These are phyloP conservation scores for Sinosuthora webbiana DNA, from an alignment of 2,113 vertebrate species.

Conservation along the genomic window DNA sequence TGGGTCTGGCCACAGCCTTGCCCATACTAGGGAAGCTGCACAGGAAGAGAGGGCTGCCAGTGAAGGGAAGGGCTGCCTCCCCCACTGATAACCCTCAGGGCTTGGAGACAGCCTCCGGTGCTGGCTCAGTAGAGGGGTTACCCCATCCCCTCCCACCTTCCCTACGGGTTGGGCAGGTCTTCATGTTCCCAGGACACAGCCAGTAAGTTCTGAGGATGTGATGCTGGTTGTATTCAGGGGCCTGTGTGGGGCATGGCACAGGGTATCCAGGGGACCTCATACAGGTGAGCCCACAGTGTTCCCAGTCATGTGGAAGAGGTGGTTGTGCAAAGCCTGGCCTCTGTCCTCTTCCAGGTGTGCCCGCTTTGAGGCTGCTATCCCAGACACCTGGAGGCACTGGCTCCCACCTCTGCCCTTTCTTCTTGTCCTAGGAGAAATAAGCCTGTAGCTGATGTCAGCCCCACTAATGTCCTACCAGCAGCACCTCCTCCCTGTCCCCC, in stretches of 20 bases:
- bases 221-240: background rate
- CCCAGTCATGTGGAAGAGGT: accelerated
- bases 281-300: background rate
- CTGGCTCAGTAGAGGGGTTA: background rate
- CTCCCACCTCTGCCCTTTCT: background rate
- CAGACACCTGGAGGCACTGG: background rate
- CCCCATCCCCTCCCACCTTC: background rate
- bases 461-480: background rate
- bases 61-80: background rate
- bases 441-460: background rate
- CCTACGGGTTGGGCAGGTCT: background rate
- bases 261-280: background rate
- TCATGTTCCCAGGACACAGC: background rate
- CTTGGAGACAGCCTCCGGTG: background rate
- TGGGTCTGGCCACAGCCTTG: background rate
- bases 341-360: background rate
- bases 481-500: background rate
- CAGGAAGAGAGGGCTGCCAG: background rate
- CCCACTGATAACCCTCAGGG: accelerated
- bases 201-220: background rate
- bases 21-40: background rate
- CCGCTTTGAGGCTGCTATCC: accelerated
- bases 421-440: background rate
- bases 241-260: background rate
- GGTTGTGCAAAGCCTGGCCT: background rate